Conservation (phyloP, 2,888 invertebrate species). For the Acanthopleura granulata region DNA sequence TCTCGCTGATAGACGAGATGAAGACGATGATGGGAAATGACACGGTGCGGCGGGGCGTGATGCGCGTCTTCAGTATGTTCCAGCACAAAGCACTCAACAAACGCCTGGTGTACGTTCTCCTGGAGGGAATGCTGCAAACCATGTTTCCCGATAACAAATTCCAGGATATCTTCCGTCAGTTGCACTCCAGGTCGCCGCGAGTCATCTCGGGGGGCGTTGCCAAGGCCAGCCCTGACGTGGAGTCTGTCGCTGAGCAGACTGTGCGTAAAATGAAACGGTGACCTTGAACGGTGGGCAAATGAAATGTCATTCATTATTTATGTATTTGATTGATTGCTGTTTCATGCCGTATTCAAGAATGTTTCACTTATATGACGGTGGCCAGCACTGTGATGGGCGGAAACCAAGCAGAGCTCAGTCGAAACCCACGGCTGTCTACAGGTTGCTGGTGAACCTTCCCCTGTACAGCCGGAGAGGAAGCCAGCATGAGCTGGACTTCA, state of each 20-base stretch:
- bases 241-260: not conserved
- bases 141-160: conserved; percentile 86
- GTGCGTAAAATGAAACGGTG: conserved; percentile 9
- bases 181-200: conserved; percentile 75
- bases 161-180: conserved; percentile 78
- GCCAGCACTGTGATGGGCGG: too few relatives aligned
- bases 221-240: not conserved
- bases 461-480: too few relatives aligned
- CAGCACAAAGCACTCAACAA: conserved; percentile 89
- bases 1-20: conserved; percentile 83
- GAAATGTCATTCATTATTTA: too few relatives aligned
- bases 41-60: conserved; percentile 84
- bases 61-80: conserved; percentile 88
- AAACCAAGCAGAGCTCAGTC: too few relatives aligned
- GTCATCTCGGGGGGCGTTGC: conserved; percentile 19
- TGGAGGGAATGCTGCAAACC: conserved; percentile 85
- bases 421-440: too few relatives aligned
- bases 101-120: conserved; percentile 84
- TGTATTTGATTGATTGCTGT: too few relatives aligned
- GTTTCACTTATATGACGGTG: too few relatives aligned
- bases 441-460: too few relatives aligned
- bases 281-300: not conserved
- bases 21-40: conserved; percentile 91
- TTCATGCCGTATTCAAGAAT: too few relatives aligned
- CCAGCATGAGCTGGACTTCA: too few relatives aligned